Conservation (phyloP, 2,797 vertebrate genomes). For the Parauchenoglanis punctatus region DNA sequence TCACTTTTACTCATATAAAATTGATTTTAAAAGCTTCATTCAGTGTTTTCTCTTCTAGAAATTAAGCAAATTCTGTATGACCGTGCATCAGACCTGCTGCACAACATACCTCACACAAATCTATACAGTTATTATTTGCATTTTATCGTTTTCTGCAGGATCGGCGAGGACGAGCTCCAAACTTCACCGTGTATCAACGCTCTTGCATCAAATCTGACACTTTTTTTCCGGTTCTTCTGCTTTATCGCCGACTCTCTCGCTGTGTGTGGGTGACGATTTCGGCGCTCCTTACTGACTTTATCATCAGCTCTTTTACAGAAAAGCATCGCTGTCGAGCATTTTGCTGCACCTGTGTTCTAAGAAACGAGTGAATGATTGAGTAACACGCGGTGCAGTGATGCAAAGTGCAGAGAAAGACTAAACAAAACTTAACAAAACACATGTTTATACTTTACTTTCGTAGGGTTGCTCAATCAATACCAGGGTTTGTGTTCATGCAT, state of each 20-base stretch:
- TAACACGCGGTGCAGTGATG: background rate
- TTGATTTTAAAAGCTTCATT: too few relatives aligned
- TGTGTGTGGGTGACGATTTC: background rate
- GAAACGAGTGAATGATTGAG: background rate
- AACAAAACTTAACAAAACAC: background rate
- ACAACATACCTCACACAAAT: too few relatives aligned
- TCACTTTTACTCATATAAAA: slow-evolving; percentile 20
- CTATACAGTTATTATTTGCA: too few relatives aligned
- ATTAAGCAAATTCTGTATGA: background rate
- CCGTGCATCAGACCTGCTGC: background rate
- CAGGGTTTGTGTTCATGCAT: background rate
- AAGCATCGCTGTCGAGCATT: background rate
- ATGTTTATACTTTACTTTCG: background rate
- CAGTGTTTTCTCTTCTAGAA: background rate
- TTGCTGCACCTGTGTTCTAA: background rate
- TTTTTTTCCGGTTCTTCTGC: background rate
- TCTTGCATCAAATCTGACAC: background rate
- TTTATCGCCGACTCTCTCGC: background rate
- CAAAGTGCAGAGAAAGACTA: background rate
- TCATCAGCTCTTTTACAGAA: background rate
- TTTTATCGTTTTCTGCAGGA: background rate
- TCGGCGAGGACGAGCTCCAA: background rate
- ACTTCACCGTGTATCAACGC: background rate
- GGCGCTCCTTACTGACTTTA: background rate
- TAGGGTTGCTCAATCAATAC: background rate